Evolutionary conservation across 2,888 invertebrate species (phyloP).

Genomic region (Acanthacorydalis orientalis): DNA sequence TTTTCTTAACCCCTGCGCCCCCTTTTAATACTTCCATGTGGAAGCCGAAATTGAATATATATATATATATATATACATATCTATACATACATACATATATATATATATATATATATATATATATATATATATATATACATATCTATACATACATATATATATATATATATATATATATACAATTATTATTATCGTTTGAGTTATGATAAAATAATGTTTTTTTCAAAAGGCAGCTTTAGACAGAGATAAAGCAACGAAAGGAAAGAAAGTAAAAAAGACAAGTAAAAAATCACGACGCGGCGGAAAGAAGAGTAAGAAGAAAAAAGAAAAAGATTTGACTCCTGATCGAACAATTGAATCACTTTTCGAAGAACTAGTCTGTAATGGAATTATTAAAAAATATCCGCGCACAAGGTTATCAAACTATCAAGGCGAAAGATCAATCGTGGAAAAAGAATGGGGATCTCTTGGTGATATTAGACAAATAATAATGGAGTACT

Average conservation of each 20-base stretch:
- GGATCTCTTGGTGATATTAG: constrained; percentile 59
- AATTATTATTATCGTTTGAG: neutral
- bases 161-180: too few species aligned
- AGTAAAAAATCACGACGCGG: constrained; percentile 62
- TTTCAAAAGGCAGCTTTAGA: constrained; percentile 50
- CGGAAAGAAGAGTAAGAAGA: constrained; percentile 81
- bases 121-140: too few species aligned
- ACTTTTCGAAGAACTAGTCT: constrained; percentile 78
- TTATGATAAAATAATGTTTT: neutral
- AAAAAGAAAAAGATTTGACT: constrained; percentile 88
- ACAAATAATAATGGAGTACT: constrained; percentile 72
- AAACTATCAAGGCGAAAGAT: constrained; percentile 68
- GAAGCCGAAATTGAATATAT: too few species aligned
- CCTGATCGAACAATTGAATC: constrained; percentile 81
- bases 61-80: too few species aligned
- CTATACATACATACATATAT: too few species aligned
- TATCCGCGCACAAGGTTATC: constrained; percentile 48
- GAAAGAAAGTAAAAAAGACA: constrained; percentile 59
- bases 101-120: too few species aligned
- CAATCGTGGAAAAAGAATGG: constrained; percentile 29
- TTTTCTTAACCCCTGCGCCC: too few species aligned
- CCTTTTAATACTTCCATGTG: too few species aligned
- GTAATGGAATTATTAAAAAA: constrained; percentile 76
- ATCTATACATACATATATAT: too few species aligned
- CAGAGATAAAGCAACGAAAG: constrained; percentile 50